phyloP scores from a whole-genome alignment of 1,140 invertebrate species.

The Oscheius sp. region DNA sequence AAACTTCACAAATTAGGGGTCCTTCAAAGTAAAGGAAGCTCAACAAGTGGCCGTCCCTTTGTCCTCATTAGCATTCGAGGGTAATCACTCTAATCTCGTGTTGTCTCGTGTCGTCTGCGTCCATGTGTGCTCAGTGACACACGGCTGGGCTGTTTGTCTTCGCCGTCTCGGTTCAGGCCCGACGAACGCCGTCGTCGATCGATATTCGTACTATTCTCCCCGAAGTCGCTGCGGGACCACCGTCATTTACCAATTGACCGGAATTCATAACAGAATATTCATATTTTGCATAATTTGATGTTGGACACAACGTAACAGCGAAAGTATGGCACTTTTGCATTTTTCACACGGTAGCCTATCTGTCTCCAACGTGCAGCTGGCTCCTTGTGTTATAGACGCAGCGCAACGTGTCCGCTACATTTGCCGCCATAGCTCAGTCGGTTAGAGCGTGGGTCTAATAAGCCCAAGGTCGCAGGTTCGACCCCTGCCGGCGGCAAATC shows the following conservation, averaged over 20 bases:
- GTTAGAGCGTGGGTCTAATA: neutral
- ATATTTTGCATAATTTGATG: neutral
- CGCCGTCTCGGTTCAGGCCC: neutral
- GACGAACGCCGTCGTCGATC: neutral
- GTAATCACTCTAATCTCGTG: conserved; percentile 7
- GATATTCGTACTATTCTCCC: conserved; percentile 1
- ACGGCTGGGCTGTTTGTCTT: conserved; percentile 2
- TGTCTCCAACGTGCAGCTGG: neutral
- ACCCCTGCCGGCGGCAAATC: neutral
- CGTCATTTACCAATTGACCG: too few species aligned
- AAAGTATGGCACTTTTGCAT: neutral
- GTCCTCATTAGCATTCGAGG: too few species aligned
- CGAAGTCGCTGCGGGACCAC: too few species aligned
- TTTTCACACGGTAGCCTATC: neutral
- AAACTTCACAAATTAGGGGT: neutral
- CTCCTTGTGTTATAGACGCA: neutral
- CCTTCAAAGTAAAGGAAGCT: neutral
- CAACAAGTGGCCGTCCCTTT: too few species aligned
- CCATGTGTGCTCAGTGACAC: conserved; percentile 1
- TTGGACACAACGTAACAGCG: neutral
- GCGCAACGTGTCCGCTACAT: too few species aligned
- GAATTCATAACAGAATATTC: too few species aligned
- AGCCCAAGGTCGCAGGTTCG: neutral
- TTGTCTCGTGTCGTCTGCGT: neutral
- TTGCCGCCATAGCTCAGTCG: neutral